Evolutionary conservation across 2,797 vertebrate genomes (phyloP), one percentile per base, ranked within the genome.

Genomic region (Coregonus suidteri): DNA sequence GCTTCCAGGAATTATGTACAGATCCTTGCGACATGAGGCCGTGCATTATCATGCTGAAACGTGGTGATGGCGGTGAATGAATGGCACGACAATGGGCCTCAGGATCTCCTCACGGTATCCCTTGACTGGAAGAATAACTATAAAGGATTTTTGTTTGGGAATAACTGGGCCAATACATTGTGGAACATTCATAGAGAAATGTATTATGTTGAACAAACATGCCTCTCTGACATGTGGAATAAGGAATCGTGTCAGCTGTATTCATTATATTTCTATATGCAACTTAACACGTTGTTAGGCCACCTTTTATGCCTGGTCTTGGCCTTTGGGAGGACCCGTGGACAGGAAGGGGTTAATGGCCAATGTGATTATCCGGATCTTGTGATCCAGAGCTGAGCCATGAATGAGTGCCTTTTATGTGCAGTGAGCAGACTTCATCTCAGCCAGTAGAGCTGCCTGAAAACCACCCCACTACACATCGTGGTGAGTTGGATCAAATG

Each of bases 311-410:
- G 30, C 54, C 31, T 4, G 25, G 25, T 65, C 31, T 6, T n/a
- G 11, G 15, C 2, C 59, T 37, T 35, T 68, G 14, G 34, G 66
- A 68, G 66, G 34, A 18, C 30, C 31, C 1, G 34, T 73, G 71
- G 15, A 35, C 30, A 35, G 77, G 82, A 83, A 88, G 84, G 59
- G 87, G 89, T 90, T 90, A 78, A 88, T 64, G 79, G 76, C 56
- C 83, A 92, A 89, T 90, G 89, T 90, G 91, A 93, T 94, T 93
- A 94, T 93, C 90, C 79, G 77, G 82, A 83, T 92, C 94, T 94
- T 94, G 94, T 95, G 94, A 94, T 91, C 88, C 84, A 35, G 84
- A 86, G 83, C 83, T n/a, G 53, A 65, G 75, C 16, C 80, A 91
- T 93, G 92, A 94, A 94, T 92, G 88, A 83, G 75, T 34, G 77